phyloP scores from a whole-genome alignment of 2,113 vertebrate genomes.

The Geococcyx californianus region DNA sequence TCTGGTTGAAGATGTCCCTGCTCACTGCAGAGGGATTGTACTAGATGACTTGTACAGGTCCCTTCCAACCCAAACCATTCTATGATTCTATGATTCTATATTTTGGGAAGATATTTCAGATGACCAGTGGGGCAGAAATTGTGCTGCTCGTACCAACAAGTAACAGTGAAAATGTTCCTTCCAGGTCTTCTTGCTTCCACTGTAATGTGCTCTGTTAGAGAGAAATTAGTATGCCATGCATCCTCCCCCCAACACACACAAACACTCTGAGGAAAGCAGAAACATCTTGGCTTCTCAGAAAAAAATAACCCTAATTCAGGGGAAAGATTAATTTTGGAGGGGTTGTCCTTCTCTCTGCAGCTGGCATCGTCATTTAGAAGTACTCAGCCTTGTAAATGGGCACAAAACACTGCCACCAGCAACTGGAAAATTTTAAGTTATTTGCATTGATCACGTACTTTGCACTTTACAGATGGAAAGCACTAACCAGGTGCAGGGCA shows the following conservation, averaged over 20 bases:
- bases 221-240: background rate
- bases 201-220: fast-evolving
- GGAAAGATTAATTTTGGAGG: background rate
- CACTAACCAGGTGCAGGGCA: slow-evolving; percentile 14
- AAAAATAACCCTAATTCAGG: slow-evolving; percentile 5
- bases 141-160: background rate
- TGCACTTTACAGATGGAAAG: background rate
- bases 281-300: slow-evolving; percentile 3
- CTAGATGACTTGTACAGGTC: no score
- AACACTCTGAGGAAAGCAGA: background rate
- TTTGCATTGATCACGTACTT: slow-evolving; percentile 31
- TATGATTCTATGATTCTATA: no score
- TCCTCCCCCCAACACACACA: background rate
- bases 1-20: no score
- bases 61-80: no score
- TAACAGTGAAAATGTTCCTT: background rate
- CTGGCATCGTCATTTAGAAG: slow-evolving; percentile 37
- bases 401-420: background rate
- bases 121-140: background rate
- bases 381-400: background rate
- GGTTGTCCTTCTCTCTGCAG: slow-evolving; percentile 10
- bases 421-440: slow-evolving; percentile 35
- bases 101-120: background rate
- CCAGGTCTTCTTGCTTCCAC: background rate
- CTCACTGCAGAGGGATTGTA: no score